Evolutionary conservation across 2,113 vertebrate species (phyloP), one percentile per base, ranked within the genome.

Genomic region (Oncorhynchus mykiss): DNA sequence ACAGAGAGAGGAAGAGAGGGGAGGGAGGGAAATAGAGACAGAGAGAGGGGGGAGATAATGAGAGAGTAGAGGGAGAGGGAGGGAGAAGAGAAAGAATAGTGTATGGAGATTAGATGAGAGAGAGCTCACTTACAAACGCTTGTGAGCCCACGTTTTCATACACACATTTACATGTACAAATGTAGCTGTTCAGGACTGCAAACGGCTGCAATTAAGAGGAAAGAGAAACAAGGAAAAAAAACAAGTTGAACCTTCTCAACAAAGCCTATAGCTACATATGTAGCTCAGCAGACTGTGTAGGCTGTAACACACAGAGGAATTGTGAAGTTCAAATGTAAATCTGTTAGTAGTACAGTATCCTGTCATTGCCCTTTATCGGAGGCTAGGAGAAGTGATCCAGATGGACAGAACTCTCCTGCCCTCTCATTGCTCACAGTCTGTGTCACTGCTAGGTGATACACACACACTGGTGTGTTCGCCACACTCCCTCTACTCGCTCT

Each of bases 81-180:
- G 71, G 18, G 27, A 31, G 13, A 18, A 51, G 77, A 68, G 77
- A n/a, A 73, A 25, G 60, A 75, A 75, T 5, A 31, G n/a, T 20
- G 12, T 73, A 74, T 78, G 66, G 79, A 88, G 62, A 64, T 11
- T 24, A 24, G 24, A 29, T 12, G 25, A 25, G 8, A 65, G 78
- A 85, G 80, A 83, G 90, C 80, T 86, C 83, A 87, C 84, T 82
- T 79, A 83, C 86, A 89, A 89, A 91, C 81, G 82, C 74, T 78
- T 77, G 51, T 51, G 74, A 78, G 76, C 72, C 77, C 78, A 20
- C 72, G 69, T 75, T 64, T 75, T 34, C 68, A 49, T 20, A 29
- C 66, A 34, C 14, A 67, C 66, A 8, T 31, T 77, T 73, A 75
- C 76, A 82, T 77, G 78, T 70, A 75, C 80, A 85, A 84, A 77